These are phyloP conservation scores for Branchellion lobata DNA, from an alignment of 2,888 invertebrate genomes.

Conservation along the genomic window DNA sequence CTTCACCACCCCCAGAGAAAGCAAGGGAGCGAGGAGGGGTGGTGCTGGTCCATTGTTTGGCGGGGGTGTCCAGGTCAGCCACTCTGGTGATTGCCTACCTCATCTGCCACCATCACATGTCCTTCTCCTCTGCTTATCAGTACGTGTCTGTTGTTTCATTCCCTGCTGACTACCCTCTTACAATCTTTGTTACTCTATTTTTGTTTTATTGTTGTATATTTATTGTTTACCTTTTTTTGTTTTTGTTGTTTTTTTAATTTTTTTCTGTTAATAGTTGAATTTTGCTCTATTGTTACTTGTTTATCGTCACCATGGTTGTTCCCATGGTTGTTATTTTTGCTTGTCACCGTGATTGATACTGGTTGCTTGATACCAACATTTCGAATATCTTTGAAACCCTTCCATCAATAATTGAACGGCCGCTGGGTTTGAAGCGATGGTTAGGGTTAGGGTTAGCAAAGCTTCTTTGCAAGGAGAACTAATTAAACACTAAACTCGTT, in stretches of 20 bases:
- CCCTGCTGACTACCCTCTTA: background rate
- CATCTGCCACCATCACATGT: conserved; percentile 66
- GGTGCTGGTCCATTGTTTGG: conserved; percentile 68
- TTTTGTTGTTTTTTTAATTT: conserved; percentile 4
- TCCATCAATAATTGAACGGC: too few species aligned
- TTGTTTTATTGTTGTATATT: background rate
- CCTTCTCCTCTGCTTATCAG: conserved; percentile 68
- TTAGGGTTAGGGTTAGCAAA: too few species aligned
- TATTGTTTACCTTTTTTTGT: background rate
- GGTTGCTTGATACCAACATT: too few species aligned
- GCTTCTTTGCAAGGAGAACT: too few species aligned
- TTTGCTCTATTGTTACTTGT: too few species aligned
- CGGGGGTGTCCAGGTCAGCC: conserved; percentile 68
- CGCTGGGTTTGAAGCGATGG: too few species aligned
- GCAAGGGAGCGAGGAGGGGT: conserved; percentile 65
- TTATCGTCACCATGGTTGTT: too few species aligned
- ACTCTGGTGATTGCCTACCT: conserved; percentile 69
- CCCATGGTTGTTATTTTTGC: too few species aligned
- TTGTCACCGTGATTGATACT: too few species aligned
- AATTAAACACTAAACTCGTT: too few species aligned
- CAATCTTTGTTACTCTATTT: background rate
- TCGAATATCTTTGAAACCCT: too few species aligned
- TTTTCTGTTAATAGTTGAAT: background rate
- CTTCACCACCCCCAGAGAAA: conserved; percentile 55
- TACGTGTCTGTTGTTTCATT: conserved; percentile 51